Conservation (phyloP, 2,888 invertebrate genomes). For the Yponomeuta sedellus region DNA sequence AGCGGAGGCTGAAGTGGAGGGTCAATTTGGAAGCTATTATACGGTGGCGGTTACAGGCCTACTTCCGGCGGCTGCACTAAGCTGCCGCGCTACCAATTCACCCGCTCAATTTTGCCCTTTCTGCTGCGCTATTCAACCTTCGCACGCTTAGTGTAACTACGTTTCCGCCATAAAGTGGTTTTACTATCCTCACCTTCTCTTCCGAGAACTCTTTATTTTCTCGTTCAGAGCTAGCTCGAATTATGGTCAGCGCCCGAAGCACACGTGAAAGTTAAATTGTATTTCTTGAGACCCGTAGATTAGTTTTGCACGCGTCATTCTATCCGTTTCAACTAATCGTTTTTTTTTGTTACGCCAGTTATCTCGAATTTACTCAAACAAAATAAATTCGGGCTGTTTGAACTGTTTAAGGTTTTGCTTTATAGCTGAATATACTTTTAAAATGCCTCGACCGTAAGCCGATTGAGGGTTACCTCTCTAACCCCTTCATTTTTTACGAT, state of each 20-base stretch:
- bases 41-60: constrained; percentile 70
- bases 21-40: constrained; percentile 74
- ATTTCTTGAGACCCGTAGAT: not conserved
- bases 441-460: constrained; percentile 46
- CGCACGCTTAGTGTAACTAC: constrained; percentile 35
- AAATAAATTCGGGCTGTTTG: not conserved
- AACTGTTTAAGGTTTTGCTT: constrained; percentile 24
- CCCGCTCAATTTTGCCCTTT: constrained; percentile 68
- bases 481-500: constrained; percentile 53
- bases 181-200: constrained; percentile 16
- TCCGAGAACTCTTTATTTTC: constrained; percentile 13
- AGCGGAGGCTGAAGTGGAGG: constrained; percentile 52
- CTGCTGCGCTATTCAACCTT: constrained; percentile 54
- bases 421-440: constrained; percentile 38
- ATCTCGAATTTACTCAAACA: constrained; percentile 1
- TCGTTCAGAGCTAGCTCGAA: not conserved
- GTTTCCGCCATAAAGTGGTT: constrained; percentile 27
- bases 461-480: constrained; percentile 43
- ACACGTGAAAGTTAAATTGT: not conserved
- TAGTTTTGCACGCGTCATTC: too few relatives aligned
- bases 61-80: constrained; percentile 74
- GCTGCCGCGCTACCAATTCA: constrained; percentile 62
- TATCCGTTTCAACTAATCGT: too few relatives aligned
- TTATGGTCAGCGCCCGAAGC: not conserved
- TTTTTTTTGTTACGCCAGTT: not conserved